Evolutionary conservation across 2,113 vertebrate genomes (phyloP), one percentile per base, ranked within the genome.

Genomic region (Onychostruthus taczanowskii): DNA sequence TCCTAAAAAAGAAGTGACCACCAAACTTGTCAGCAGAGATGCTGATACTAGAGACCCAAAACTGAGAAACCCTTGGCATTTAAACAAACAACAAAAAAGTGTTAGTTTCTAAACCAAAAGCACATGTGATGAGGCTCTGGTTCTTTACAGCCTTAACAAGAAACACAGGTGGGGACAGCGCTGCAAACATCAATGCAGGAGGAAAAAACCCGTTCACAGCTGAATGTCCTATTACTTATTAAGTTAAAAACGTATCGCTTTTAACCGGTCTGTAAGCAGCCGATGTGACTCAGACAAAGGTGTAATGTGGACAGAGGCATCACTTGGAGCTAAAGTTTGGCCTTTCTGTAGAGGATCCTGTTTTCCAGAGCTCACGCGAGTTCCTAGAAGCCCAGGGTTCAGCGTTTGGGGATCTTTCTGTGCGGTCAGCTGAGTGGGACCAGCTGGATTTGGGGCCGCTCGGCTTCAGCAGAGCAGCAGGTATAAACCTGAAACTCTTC

Each of bases 401-500:
- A 44, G 20, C 13, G 1, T 21, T 49, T 16, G n/a, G 81, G 24
- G 67, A 39, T 61, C 21, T 10, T 12, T 7, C 37, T 30, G 3
- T 39, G 82, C 70, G 61, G 10, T 50, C 24, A 26, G 12, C 59
- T 20, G 56, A 78, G 53, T 13, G 84, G 43, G 20, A 39, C 41
- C 66, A 20, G 41, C 28, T 30, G 78, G 8, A 1, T 18, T 80
- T 85, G 4, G 93, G 84, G 46, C 9, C 50, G 27, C 15, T 19
- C 16, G 22, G 16, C 13, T 70, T 4, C 39, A 77, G 53, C 37
- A 3, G 44, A 22, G 74, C 61, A 39, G 87, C 44, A 31, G 22
- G 0, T 5, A 1, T 0, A 21, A 62, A 5, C 47, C 30, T 2
- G 9, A 41, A 39, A 4, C 3, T 0, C 31, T 18, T 19, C 15